These are phyloP conservation scores for Perca fluviatilis DNA, from an alignment of 2,113 vertebrate genomes.

Conservation along the genomic window DNA sequence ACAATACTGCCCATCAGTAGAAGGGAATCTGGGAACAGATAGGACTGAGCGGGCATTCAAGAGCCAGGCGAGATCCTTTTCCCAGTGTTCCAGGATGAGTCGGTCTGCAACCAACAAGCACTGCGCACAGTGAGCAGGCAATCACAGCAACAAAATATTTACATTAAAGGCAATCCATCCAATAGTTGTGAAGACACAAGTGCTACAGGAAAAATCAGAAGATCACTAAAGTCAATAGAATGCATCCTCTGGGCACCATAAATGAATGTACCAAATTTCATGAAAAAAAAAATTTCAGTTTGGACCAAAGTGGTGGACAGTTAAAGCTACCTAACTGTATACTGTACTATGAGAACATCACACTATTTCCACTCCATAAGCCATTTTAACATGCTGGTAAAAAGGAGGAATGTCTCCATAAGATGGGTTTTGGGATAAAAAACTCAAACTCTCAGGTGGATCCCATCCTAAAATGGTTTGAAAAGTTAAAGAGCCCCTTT, in stretches of 20 bases:
- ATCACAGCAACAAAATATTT: too few species aligned
- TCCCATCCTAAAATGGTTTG: not conserved
- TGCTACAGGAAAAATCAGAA: too few species aligned
- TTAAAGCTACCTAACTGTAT: too few species aligned
- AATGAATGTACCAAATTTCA: not conserved
- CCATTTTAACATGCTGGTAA: not conserved
- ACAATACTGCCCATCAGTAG: slow-evolving; percentile 32
- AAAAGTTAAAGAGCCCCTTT: slow-evolving; percentile 36
- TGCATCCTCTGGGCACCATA: not conserved
- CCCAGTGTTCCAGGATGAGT: slow-evolving; percentile 8
- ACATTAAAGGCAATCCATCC: too few species aligned
- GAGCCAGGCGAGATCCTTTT: slow-evolving; percentile 20
- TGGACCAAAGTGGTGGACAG: not conserved
- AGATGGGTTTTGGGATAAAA: not conserved
- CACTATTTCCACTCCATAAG: not conserved
- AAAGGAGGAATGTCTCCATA: not conserved
- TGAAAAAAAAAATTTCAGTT: too few species aligned
- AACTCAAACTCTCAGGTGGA: not conserved
- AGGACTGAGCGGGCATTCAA: not conserved
- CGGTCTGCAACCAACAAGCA: too few species aligned
- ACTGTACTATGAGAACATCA: not conserved
- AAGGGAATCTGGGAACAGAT: slow-evolving; percentile 32
- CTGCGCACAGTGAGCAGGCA: too few species aligned
- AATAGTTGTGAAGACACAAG: too few species aligned
- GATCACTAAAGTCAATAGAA: not conserved